These are phyloP conservation scores for Labeo calbasu DNA, from an alignment of 2,797 vertebrate species.

Conservation along the genomic window DNA sequence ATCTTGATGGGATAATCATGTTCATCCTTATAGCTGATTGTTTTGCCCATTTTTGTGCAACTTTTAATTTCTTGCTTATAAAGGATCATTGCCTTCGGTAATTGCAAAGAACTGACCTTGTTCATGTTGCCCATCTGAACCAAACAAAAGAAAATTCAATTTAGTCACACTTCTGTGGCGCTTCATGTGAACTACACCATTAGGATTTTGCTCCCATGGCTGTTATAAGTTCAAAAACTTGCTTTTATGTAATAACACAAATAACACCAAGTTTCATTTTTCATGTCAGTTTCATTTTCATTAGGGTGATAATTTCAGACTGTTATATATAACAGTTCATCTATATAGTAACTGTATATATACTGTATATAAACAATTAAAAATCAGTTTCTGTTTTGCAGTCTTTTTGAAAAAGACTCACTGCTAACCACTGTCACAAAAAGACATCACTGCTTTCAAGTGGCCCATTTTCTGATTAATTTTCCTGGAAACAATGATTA, in stretches of 20 bases:
- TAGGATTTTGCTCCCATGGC: not conserved
- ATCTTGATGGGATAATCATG: conserved; percentile 87
- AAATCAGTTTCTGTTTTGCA: not conserved
- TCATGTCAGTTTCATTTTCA: not conserved
- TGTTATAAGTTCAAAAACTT: not conserved
- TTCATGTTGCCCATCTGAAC: conserved; percentile 78
- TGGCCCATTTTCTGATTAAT: conserved; percentile 70
- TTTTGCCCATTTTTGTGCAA: conserved; percentile 91
- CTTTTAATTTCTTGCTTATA: conserved; percentile 94
- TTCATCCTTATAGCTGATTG: conserved; percentile 85
- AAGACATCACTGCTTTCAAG: conserved; percentile 12
- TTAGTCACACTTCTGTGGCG: conserved; percentile 61
- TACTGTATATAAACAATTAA: not conserved
- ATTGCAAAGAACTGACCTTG: conserved; percentile 94
- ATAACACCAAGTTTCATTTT: not conserved
- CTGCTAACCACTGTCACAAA: not conserved
- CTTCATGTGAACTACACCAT: conserved; percentile 43
- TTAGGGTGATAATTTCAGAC: not conserved
- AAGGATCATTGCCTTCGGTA: conserved; percentile 95
- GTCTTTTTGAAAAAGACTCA: not conserved
- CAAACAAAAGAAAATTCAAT: conserved; percentile 71
- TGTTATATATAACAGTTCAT: not conserved
- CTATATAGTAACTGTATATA: no score
- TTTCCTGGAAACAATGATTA: conserved; percentile 76
- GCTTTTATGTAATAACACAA: no score